Base-by-base conservation (phyloP, 2,113 vertebrate genomes). In the Protobothrops mucrosquamatus region DNA sequence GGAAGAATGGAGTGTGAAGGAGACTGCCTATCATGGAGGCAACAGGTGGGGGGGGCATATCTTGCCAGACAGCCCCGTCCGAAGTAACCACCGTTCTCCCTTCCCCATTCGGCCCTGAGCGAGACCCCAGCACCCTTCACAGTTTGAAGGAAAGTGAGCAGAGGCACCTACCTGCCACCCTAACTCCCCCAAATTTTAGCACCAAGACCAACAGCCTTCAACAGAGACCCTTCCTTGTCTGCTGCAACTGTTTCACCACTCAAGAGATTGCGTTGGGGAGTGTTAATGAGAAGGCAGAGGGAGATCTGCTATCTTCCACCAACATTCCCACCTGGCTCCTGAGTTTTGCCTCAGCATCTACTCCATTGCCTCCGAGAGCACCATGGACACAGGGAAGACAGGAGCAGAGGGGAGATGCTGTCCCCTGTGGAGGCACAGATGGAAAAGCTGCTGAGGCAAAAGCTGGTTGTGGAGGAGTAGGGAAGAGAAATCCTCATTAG, bases 61-160 rank as follows among this genome's bases (percentile, higher is more conserved):
- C 43, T 46, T 26, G 43, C 81, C 90, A 54, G 22, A 51, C 59
- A 39, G 61, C 61, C 88, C 92, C 85, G 0, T 39, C 48, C 34
- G 10, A 85, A 57, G 52, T 24, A 10, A 29, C 56, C 34, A 6
- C 92, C 46, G 0, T 59, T 15, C 74, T 55, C 91, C 88, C 34
- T 29, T 34, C 48, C 51, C 87, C 92, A 24, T 23, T 85, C 1
- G 39, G 59, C 59, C 39, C 57, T 85, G 69, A 87, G 46, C 43
- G 7, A 89, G 74, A 48, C 59, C 94, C 94, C 85, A 59, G 85
- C 54, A 61, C 91, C 94, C 57, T 94, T 94, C 94, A 94, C 92
- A 94, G 94, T 94, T 89, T 85, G 55, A 51, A 64, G 85, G 61
- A 23, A 64, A 34, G 94, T 34, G 61, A 55, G 85, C 23, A 54